Evolutionary conservation across 2,797 vertebrate species (phyloP), one percentile per base, ranked within the genome.

Genomic region (Cryptoprocta ferox): DNA sequence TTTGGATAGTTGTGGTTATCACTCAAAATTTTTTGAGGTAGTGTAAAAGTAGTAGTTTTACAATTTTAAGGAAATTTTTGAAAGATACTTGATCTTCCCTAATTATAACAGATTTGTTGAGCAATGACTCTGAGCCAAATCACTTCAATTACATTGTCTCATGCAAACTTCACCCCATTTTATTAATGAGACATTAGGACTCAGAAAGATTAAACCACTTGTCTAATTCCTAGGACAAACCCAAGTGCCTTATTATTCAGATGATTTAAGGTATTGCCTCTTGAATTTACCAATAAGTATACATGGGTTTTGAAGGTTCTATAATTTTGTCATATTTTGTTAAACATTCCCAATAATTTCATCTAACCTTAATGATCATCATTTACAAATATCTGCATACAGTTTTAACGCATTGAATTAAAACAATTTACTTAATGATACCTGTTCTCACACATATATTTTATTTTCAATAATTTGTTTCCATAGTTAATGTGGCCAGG

Each of bases 401-500:
- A 48, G 2, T 89, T 70, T 14, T 80, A 84, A 81, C 21, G 50
- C 35, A 83, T 21, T 81, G 35, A 82, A 94, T 81, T 86, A 39
- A 59, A 92, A 35, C 61, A 76, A 94, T 59, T 89, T 92, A 48
- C 10, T 73, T 78, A 93, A 94, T 1, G 61, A 28, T 83, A 81
- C 8, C 10, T 68, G 26, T 78, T 94, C 28, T 65, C 14, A 71
- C 2, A 89, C 16, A 91, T 45, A 4, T 39, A 61, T 91, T 93
- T 87, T 71, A 78, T 78, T 87, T 82, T 79, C 18, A 88, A 5
- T 63, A 73, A 50, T 96, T 92, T 70, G 76, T 59, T 88, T 82
- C 24, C 70, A 66, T 10, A 30, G 16, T 84, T 84, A 61, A 59
- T 81, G 7, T 83, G 91, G 14, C 42, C 79, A 89, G 35, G 15